phyloP scores from a whole-genome alignment of 2,888 invertebrate genomes.

The Chrysodeixis includens region DNA sequence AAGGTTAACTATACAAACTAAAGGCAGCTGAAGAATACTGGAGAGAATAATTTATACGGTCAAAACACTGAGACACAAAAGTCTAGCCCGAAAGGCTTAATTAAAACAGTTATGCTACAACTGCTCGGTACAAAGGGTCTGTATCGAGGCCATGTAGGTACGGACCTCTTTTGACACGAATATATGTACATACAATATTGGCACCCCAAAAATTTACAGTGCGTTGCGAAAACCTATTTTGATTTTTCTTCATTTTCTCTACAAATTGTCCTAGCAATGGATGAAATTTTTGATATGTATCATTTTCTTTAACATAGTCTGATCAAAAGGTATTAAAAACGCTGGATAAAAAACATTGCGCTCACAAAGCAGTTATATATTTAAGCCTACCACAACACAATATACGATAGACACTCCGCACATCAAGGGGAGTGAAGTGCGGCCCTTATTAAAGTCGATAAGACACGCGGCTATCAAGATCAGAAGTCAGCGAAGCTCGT shows the following conservation, averaged over 20 bases:
- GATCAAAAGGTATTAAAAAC: not conserved
- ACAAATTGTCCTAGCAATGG: too few relatives aligned
- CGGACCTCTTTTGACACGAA: not conserved
- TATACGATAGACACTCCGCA: conserved; percentile 42
- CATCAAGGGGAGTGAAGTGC: conserved; percentile 53
- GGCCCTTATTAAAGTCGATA: conserved; percentile 68
- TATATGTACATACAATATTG: not conserved
- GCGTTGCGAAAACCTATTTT: too few relatives aligned
- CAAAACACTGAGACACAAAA: conserved; percentile 24
- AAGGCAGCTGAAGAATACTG: conserved; percentile 33
- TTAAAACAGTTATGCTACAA: conserved; percentile 40
- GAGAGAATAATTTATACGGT: conserved; percentile 32
- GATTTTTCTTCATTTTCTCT: too few relatives aligned
- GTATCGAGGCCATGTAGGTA: conserved; percentile 10
- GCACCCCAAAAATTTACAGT: too few relatives aligned
- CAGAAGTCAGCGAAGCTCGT: conserved; percentile 49
- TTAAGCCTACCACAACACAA: conserved; percentile 55
- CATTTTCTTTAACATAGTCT: not conserved
- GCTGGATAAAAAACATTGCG: not conserved
- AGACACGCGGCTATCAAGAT: conserved; percentile 69
- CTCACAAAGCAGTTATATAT: conserved; percentile 31
- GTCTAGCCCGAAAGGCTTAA: conserved; percentile 27
- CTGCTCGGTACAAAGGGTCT: conserved; percentile 19
- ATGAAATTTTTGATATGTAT: too few relatives aligned
- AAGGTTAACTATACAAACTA: conserved; percentile 22